Percentiles rank a stretch among this genome's conserved stretches.
Evolutionary conservation across 2,113 vertebrate species (phyloP).

Genomic region (Sorex fumeus): DNA sequence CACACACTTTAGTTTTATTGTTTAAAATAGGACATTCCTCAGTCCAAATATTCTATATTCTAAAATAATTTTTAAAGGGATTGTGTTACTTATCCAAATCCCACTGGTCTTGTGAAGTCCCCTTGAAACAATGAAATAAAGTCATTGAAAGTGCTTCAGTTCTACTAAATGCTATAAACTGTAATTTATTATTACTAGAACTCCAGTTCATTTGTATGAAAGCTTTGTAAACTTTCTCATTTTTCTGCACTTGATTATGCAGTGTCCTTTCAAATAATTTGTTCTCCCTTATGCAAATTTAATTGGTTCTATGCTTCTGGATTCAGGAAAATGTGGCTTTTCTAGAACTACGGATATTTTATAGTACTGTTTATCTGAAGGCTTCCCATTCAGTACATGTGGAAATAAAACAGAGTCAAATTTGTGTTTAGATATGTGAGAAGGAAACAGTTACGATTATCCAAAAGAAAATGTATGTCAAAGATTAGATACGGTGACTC

Average conservation of each 20-base stretch:
- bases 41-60: constrained; percentile 56
- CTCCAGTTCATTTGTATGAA: constrained; percentile 48
- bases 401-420: constrained; percentile 3
- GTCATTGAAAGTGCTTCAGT: constrained; percentile 31
- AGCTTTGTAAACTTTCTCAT: constrained; percentile 66
- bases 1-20: constrained; percentile 42
- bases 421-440: constrained; percentile 23
- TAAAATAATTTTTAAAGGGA: constrained; percentile 33
- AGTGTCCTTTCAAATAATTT: constrained; percentile 60
- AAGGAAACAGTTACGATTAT: background rate
- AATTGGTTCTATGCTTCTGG: constrained; percentile 55
- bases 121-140: constrained; percentile 71
- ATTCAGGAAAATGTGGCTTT: constrained; percentile 57
- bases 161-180: constrained; percentile 69
- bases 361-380: constrained; percentile 16
- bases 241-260: constrained; percentile 62
- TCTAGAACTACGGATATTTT: constrained; percentile 51
- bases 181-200: constrained; percentile 67
- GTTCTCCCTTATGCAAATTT: constrained; percentile 33
- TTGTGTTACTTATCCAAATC: constrained; percentile 44
- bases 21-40: constrained; percentile 55
- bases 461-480: constrained; percentile 45
- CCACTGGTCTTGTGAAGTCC: constrained; percentile 48
- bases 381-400: constrained; percentile 16
- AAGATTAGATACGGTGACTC: background rate